phyloP scores from a whole-genome alignment of 2,797 vertebrate genomes.

The Chiloscyllium punctatum region DNA sequence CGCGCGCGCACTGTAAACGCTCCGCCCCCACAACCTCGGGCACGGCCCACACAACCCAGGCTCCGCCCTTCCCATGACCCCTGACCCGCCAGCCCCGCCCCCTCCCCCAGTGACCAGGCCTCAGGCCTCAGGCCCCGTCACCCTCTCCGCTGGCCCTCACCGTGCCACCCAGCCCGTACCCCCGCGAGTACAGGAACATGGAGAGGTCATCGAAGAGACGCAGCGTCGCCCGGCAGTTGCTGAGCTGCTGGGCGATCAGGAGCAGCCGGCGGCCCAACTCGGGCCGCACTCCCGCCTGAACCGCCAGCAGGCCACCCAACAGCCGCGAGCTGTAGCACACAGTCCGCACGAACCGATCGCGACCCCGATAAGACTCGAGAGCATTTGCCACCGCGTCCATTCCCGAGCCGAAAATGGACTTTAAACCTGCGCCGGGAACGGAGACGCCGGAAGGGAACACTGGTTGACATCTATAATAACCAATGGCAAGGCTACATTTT shows the following conservation, averaged over 20 bases:
- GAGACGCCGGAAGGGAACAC: no score
- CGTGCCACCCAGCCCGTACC: conserved; percentile 75
- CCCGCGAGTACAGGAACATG: conserved; percentile 71
- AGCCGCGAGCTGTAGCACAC: conserved; percentile 79
- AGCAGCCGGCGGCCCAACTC: conserved; percentile 67
- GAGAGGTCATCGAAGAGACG: conserved; percentile 84
- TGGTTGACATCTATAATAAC: not conserved
- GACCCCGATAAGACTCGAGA: conserved; percentile 80
- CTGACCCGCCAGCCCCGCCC: not conserved
- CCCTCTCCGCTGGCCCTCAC: conserved; percentile 50
- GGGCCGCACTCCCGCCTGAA: conserved; percentile 46
- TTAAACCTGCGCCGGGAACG: not conserved
- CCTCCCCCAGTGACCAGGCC: not conserved
- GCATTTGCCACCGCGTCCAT: conserved; percentile 57
- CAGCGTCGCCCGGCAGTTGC: conserved; percentile 77
- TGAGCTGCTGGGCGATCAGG: conserved; percentile 75
- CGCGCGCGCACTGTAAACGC: no score
- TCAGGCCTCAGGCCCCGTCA: no score
- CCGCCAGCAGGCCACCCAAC: conserved; percentile 68
- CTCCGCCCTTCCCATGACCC: not conserved
- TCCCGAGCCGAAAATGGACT: not conserved
- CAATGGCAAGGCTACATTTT: not conserved
- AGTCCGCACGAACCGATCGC: conserved; percentile 79
- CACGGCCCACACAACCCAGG: not conserved
- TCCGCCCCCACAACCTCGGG: not conserved